Base-by-base conservation (phyloP, 2,113 vertebrate genomes). In the Aspidoscelis tigris region DNA sequence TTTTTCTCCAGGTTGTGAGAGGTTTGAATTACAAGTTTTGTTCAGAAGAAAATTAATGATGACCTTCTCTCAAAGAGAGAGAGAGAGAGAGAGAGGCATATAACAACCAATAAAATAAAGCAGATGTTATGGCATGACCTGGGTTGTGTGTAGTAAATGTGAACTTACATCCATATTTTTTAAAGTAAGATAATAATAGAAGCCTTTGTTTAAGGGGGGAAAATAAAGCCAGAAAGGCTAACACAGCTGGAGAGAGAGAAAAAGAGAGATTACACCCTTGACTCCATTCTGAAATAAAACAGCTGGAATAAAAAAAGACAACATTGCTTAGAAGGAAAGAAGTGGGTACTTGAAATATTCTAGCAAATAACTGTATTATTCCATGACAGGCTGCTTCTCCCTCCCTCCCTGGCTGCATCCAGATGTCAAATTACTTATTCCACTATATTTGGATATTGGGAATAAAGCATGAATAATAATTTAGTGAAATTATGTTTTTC, bases 11-110 rank as follows among this genome's bases (percentile, higher is more conserved):
- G 78, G 84, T 78, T 92, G 88, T 71, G 88, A 88, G 89, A 88
- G 80, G 78, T 86, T 82, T 84, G 89, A 89, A 90, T n/a, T 88
- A 0, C 76, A 61, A 75, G 87, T 91, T 93, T 91, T 88, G 91
- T 86, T 85, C 91, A 89, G 90, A 93, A 91, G 90, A 87, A 92
- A 89, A 92, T 90, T 92, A 33, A 91, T 93, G 91, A 91, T 93
- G 91, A 92, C 83, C 83, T 86, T 87, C 91, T 91, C 93, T 93
- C 92, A 94, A 94, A 94, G 90, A 85, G 83, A 84, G 90, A 94
- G 89, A 94, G 90, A 85, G 83, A 84, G 90, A 94, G 89, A 86
- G 84, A 84, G 90, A 92, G 69, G 82, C 85, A 83, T 86, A 84
- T 87, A 92, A 93, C 90, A 92, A 90, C 88, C 91, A 93, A 90